Evolutionary conservation across 2,888 invertebrate genomes (phyloP).

Genomic region (Dynastes grantii): DNA sequence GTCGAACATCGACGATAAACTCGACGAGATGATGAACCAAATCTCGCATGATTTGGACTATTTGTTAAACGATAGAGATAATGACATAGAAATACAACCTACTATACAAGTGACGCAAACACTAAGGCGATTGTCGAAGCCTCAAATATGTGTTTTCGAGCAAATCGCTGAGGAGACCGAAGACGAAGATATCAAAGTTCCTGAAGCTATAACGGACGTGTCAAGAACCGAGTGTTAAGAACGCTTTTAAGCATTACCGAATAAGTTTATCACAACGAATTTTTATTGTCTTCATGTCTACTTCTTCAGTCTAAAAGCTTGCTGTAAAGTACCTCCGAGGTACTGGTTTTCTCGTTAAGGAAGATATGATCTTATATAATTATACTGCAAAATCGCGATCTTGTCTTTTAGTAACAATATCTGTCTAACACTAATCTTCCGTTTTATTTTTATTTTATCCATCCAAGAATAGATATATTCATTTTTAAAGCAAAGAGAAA

Average conservation of each 20-base stretch:
- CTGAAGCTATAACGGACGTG: constrained; percentile 57
- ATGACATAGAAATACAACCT: constrained; percentile 55
- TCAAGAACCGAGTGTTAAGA: constrained; percentile 56
- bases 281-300: background rate
- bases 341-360: too few relatives aligned
- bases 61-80: constrained; percentile 77
- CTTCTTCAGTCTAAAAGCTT: too few relatives aligned
- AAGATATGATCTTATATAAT: too few relatives aligned
- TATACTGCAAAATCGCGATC: too few relatives aligned
- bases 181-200: constrained; percentile 56
- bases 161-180: constrained; percentile 64
- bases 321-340: too few relatives aligned
- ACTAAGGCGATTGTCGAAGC: constrained; percentile 62
- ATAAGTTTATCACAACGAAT: background rate
- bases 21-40: constrained; percentile 82
- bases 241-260: background rate
- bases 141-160: constrained; percentile 62
- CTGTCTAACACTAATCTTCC: too few relatives aligned
- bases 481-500: too few relatives aligned
- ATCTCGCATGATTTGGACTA: constrained; percentile 89
- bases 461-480: too few relatives aligned
- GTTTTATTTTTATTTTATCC: too few relatives aligned
- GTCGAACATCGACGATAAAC: constrained; percentile 67
- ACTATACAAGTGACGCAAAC: constrained; percentile 53
- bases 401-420: too few relatives aligned